A percentile compares a stretch with the other conserved stretches of the same genome.
Conservation (phyloP, 2,113 vertebrate genomes). For the Ifrita kowaldi region DNA sequence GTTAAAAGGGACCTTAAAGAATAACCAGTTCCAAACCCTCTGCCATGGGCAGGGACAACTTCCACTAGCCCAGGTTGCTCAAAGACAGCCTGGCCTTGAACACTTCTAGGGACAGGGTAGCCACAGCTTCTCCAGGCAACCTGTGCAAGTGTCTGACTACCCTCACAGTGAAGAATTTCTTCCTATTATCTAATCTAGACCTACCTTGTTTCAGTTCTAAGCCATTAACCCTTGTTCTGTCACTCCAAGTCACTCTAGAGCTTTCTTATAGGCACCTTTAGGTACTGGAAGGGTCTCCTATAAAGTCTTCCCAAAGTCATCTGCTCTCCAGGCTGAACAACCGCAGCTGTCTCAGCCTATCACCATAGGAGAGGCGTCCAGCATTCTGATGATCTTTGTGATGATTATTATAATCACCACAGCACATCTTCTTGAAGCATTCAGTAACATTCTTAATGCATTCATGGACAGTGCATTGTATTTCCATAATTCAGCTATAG, state of each 20-base stretch:
- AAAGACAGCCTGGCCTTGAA: not conserved
- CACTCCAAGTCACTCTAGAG: rapidly evolving
- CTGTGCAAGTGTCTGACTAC: not conserved
- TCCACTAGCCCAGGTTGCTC: not conserved
- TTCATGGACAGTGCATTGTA: not conserved
- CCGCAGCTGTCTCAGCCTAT: not conserved
- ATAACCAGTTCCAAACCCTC: not conserved
- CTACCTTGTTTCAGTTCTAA: not conserved
- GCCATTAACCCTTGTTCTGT: not conserved
- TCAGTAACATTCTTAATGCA: not conserved
- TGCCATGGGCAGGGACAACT: not conserved
- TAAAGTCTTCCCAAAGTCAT: not conserved
- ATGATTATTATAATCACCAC: not conserved
- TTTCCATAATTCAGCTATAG: not conserved
- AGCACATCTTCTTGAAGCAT: not conserved
- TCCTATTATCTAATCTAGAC: not conserved
- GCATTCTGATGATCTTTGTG: not conserved
- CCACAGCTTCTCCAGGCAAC: not conserved
- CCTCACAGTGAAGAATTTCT: not conserved
- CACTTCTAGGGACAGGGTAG: not conserved
- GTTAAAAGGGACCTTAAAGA: not conserved
- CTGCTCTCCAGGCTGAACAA: not conserved
- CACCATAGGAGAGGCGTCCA: not conserved
- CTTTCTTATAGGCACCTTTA: not conserved
- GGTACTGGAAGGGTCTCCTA: not conserved